phyloP scores from a whole-genome alignment of 1,140 invertebrate genomes.

The Tyrophagus putrescentiae region DNA sequence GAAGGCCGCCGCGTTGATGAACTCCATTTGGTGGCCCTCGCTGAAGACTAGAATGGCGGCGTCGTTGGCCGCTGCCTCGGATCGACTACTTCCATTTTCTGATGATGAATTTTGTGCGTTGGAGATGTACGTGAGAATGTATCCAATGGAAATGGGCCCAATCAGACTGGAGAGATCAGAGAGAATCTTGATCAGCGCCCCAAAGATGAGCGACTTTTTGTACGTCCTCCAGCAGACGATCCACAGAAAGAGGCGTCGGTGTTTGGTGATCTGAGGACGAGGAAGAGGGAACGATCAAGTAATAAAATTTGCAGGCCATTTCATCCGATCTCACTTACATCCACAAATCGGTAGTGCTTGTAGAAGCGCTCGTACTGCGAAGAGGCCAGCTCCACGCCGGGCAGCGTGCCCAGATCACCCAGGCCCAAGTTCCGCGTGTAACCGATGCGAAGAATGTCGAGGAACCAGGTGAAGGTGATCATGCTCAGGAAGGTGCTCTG shows the following conservation, averaged over 20 bases:
- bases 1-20: constrained; percentile 38
- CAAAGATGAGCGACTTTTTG: constrained; percentile 53
- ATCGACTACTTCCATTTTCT: not conserved
- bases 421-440: constrained; percentile 48
- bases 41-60: not conserved
- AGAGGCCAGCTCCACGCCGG: not conserved
- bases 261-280: constrained; percentile 26
- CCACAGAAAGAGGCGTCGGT: constrained; percentile 39
- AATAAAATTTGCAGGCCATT: constrained; percentile 12
- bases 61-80: not conserved
- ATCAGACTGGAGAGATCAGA: constrained; percentile 59
- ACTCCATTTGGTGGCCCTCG: constrained; percentile 5
- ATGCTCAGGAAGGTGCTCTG: constrained; percentile 50
- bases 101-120: constrained; percentile 22
- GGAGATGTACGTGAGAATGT: constrained; percentile 53
- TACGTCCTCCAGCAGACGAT: constrained; percentile 49
- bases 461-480: constrained; percentile 61
- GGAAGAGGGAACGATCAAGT: constrained; percentile 23
- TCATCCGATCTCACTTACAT: not conserved
- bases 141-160: constrained; percentile 55
- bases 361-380: not conserved
- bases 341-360: not conserved
- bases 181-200: constrained; percentile 51
- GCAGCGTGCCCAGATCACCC: constrained; percentile 40
- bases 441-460: constrained; percentile 47